Evolutionary conservation across 2,113 vertebrate genomes (phyloP).

Genomic region (Procavia capensis): DNA sequence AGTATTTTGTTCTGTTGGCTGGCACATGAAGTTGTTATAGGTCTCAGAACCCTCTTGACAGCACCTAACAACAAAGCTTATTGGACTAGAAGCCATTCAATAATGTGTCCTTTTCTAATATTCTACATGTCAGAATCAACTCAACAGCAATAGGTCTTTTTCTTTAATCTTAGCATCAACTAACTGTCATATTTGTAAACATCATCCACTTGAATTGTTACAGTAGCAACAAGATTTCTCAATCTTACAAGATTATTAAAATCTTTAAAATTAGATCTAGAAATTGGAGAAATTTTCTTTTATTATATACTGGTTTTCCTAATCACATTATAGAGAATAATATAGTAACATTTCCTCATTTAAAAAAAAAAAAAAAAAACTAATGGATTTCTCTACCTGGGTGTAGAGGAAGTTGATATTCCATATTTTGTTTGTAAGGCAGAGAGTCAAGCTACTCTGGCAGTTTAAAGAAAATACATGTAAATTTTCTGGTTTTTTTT

Average conservation of each 20-base stretch:
- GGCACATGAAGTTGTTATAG: no score
- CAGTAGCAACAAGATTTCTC: not conserved
- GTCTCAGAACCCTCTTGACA: no score
- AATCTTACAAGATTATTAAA: not conserved
- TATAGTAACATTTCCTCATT: conserved; percentile 24
- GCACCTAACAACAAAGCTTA: no score
- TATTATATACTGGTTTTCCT: not conserved
- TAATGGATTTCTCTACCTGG: not conserved
- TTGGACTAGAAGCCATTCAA: conserved; percentile 4
- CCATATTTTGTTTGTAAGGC: not conserved
- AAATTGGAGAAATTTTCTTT: not conserved
- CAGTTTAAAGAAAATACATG: not conserved
- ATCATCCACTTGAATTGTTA: not conserved
- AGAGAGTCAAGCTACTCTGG: not conserved
- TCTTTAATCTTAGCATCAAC: not conserved
- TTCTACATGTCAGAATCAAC: no score
- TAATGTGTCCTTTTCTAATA: not conserved
- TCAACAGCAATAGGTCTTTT: no score
- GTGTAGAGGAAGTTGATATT: not conserved
- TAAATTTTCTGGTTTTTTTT: not conserved
- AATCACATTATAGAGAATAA: not conserved
- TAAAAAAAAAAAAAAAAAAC: not conserved
- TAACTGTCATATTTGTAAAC: not conserved
- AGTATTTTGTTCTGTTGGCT: no score
- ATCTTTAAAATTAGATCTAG: conserved; percentile 11